phyloP scores from a whole-genome alignment of 2,888 invertebrate genomes.

The Kuschelorhynchus macadamiae region DNA sequence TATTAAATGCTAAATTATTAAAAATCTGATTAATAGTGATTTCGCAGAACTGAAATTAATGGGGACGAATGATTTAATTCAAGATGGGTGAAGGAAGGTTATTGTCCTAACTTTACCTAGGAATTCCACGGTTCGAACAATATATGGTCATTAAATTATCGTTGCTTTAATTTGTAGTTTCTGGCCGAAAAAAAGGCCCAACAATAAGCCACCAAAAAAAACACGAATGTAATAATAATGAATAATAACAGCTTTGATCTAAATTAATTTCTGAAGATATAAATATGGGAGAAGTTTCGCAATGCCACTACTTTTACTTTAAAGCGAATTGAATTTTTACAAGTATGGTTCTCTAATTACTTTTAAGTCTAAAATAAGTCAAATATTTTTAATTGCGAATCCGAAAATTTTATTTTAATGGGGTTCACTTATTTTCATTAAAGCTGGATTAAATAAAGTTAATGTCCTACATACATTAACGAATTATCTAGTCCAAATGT shows the following conservation, averaged over 20 bases:
- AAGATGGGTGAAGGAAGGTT: neutral
- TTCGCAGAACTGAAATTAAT: constrained; percentile 1
- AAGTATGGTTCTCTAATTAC: too few relatives aligned
- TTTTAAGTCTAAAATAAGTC: too few relatives aligned
- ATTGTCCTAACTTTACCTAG: constrained; percentile 10
- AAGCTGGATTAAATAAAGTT: too few relatives aligned
- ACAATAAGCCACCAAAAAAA: constrained; percentile 21
- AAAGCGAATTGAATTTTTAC: too few relatives aligned
- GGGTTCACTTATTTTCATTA: too few relatives aligned
- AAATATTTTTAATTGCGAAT: too few relatives aligned
- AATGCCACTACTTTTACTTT: neutral
- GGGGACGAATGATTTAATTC: neutral
- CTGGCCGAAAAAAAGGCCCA: neutral
- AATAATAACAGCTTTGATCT: constrained; percentile 18
- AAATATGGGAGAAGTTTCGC: constrained; percentile 10
- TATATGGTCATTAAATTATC: constrained; percentile 13
- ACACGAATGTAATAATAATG: neutral
- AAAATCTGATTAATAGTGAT: too few relatives aligned
- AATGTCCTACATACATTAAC: too few relatives aligned
- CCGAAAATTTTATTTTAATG: too few relatives aligned
- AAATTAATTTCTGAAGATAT: constrained; percentile 8
- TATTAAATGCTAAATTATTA: too few relatives aligned
- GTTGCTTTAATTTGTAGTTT: constrained; percentile 15
- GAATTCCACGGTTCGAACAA: constrained; percentile 1
- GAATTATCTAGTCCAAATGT: too few relatives aligned